Base-by-base conservation (phyloP, 1,140 invertebrate genomes). In the Pseudomyrmex dendroicus region DNA sequence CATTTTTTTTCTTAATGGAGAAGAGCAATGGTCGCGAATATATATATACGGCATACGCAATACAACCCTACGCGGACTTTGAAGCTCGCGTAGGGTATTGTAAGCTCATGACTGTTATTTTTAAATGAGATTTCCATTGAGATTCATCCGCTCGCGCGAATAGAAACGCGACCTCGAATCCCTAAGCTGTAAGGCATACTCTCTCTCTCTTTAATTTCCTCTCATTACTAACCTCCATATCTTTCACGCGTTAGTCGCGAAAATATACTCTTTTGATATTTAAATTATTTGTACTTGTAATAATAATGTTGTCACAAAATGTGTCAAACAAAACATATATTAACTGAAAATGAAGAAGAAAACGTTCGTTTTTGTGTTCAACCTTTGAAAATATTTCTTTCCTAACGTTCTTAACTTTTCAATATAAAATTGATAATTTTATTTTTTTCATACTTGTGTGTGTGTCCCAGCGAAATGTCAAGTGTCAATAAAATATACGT, bases 91-190 rank as follows among this genome's bases (percentile, higher is more conserved):
- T n/a, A 22, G 52, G 1, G 3, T 50, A 44, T 61, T 10, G 74
- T 66, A 57, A 66, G 57, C 9, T 22, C 3, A 59, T 52, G 22
- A 52, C 48, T 84, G 17, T 66, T 74, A 66, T 76, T 57, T 35
- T 83, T 59, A 76, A 80, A 80, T 59, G 44, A 80, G 54, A 80
- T 59, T 78, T 59, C 22, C 50, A 48, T 76, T 76, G 44, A 54
- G 15, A 20, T 57, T 76, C 5, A 76, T 83, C 20, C 25, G 35
- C 9, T 25, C 12, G 35, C 35, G 35, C 35, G 35, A 52, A 73
- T 82, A 13, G 44, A 82, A 25, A 46, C n/a, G 22, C 20, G 59
- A 54, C 4, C n/a, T 56, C 15, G 35, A 22, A 62, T 15, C 13
- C 63, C 0, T 17, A n/a, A 35, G 8, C 10, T 63, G 35, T 48